Evolutionary conservation across 2,113 vertebrate species (phyloP).

Genomic region (Scolopax mira): DNA sequence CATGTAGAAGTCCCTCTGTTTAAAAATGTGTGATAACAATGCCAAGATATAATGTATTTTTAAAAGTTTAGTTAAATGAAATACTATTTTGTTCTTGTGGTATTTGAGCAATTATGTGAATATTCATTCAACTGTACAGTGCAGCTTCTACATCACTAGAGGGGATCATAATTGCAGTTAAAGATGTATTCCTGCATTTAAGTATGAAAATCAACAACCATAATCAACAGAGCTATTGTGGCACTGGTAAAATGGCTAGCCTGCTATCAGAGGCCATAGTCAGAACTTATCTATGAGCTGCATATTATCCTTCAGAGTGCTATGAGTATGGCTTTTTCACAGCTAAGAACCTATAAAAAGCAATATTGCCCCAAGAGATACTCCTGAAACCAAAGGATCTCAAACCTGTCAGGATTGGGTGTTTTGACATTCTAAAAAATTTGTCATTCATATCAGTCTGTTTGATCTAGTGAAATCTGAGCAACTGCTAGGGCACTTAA

Average conservation of each 20-base stretch:
- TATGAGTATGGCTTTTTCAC: neutral
- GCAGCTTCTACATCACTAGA: neutral
- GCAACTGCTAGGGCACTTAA: neutral
- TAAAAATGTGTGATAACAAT: neutral
- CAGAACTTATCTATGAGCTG: neutral
- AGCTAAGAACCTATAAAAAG: neutral
- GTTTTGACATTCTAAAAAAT: neutral
- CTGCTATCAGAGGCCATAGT: neutral
- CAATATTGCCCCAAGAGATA: neutral
- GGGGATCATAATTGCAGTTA: neutral
- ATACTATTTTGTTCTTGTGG: neutral
- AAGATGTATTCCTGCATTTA: neutral
- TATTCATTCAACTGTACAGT: neutral
- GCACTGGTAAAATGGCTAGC: neutral
- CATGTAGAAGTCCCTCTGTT: neutral
- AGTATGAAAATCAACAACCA: neutral
- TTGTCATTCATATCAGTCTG: neutral
- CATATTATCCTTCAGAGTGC: neutral
- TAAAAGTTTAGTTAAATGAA: neutral
- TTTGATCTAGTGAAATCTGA: conserved; percentile 11
- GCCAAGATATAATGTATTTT: neutral
- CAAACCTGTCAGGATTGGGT: neutral
- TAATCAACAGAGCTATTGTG: neutral
- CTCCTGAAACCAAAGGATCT: neutral
- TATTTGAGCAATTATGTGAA: neutral